Conservation (phyloP, 2,113 vertebrate species). For the Microcebus jonahi region DNA sequence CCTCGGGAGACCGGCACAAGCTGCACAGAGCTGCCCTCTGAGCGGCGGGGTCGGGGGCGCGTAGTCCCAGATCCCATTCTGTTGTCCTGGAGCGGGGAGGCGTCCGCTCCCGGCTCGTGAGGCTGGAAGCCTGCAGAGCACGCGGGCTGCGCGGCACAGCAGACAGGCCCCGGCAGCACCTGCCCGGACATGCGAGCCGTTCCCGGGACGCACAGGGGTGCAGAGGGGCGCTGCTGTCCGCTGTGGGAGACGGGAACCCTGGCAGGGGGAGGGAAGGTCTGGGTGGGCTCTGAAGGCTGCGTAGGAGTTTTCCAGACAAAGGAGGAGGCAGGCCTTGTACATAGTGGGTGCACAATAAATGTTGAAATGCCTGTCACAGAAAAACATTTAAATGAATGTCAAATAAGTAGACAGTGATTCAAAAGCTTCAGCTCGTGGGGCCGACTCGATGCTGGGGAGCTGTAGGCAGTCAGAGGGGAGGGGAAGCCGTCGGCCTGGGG, state of each 20-base stretch:
- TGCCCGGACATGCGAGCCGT: accelerated
- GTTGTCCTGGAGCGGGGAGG: neutral
- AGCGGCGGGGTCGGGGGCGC: neutral
- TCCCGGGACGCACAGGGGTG: neutral
- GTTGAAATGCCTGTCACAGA: neutral
- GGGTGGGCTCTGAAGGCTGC: neutral
- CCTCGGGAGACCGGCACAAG: neutral
- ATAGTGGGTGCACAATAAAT: neutral
- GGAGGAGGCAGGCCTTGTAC: neutral
- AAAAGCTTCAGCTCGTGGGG: neutral
- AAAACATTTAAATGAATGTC: neutral
- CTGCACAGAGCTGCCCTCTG: accelerated
- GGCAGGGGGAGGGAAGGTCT: neutral
- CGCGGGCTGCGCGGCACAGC: accelerated
- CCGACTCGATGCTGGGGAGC: neutral
- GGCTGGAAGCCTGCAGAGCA: neutral
- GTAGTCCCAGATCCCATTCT: neutral
- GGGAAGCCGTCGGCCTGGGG: neutral
- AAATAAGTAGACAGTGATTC: neutral
- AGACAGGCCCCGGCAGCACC: accelerated
- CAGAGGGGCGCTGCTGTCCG: neutral
- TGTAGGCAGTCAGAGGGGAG: neutral
- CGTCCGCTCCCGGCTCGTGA: neutral
- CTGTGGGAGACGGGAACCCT: neutral
- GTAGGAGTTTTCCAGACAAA: neutral